Conservation (phyloP, 2,113 vertebrate genomes). For the Chloebia gouldiae region DNA sequence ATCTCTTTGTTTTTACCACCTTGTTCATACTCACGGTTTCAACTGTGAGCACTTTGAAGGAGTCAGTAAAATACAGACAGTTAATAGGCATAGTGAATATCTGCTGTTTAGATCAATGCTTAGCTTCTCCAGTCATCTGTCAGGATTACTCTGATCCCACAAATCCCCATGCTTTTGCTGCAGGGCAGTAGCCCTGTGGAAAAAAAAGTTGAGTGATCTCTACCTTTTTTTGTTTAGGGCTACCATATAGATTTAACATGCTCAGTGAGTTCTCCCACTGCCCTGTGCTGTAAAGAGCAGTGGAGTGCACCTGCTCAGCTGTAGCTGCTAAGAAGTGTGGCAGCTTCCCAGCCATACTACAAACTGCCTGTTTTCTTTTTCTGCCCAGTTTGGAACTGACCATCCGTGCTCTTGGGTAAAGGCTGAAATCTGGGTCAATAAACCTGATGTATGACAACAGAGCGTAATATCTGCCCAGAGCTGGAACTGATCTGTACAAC, state of each 20-base stretch:
- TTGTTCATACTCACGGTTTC: background rate
- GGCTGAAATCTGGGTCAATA: background rate
- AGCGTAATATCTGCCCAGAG: background rate
- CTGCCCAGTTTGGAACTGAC: background rate
- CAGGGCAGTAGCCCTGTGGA: background rate
- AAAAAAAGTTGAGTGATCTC: background rate
- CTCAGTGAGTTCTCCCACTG: rapidly evolving
- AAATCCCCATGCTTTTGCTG: background rate
- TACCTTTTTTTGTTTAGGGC: background rate
- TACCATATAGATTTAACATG: background rate
- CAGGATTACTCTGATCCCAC: background rate
- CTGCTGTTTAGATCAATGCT: background rate
- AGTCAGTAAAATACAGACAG: background rate
- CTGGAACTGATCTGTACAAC: background rate
- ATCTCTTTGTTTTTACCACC: background rate
- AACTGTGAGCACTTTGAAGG: background rate
- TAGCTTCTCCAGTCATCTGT: background rate
- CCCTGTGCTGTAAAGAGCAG: background rate
- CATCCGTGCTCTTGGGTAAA: background rate
- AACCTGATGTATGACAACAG: background rate
- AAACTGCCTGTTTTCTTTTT: background rate
- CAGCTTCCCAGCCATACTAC: background rate
- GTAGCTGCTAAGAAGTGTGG: background rate
- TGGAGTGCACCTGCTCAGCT: background rate
- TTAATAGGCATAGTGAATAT: background rate